Percentiles rank a stretch among this genome's conserved stretches.
phyloP scores from a whole-genome alignment of 2,113 vertebrate genomes.

The Arenaria interpres region DNA sequence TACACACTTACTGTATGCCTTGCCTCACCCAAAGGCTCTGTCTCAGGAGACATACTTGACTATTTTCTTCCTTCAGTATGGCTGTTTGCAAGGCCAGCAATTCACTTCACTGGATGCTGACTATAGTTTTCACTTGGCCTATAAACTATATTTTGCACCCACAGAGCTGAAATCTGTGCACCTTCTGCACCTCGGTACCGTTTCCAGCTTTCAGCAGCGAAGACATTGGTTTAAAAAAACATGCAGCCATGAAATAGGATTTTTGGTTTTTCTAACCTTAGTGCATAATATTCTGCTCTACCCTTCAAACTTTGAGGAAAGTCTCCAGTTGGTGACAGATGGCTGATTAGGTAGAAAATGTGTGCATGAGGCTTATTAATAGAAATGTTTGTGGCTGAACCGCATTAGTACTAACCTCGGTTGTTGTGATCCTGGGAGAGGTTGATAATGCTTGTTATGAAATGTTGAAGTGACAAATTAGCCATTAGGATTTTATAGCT shows the following conservation, averaged over 20 bases:
- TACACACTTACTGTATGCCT: background rate
- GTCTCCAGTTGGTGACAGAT: conserved; percentile 6
- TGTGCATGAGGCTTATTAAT: background rate
- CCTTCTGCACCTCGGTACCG: conserved; percentile 9
- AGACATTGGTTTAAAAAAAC: background rate
- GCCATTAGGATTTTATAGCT: background rate
- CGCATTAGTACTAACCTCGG: background rate
- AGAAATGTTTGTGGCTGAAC: conserved; percentile 16
- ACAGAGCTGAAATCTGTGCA: conserved; percentile 64
- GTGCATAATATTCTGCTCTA: background rate
- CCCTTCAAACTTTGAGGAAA: conserved; percentile 9
- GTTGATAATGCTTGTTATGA: conserved; percentile 32
- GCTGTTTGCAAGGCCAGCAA: conserved; percentile 38
- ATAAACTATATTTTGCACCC: conserved; percentile 40
- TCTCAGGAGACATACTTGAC: background rate
- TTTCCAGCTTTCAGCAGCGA: background rate
- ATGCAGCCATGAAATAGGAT: background rate
- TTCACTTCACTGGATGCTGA: conserved; percentile 39
- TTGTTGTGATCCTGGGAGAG: conserved; percentile 35
- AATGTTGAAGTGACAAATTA: conserved; percentile 35
- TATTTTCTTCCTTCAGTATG: background rate
- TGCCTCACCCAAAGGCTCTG: background rate
- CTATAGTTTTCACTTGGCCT: conserved; percentile 38
- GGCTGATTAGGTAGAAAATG: conserved; percentile 47
- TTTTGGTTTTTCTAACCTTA: background rate